Percentiles rank a stretch among this genome's conserved stretches.
Evolutionary conservation across 2,888 invertebrate species (phyloP).

Genomic region (Chrysina gloriosa): DNA sequence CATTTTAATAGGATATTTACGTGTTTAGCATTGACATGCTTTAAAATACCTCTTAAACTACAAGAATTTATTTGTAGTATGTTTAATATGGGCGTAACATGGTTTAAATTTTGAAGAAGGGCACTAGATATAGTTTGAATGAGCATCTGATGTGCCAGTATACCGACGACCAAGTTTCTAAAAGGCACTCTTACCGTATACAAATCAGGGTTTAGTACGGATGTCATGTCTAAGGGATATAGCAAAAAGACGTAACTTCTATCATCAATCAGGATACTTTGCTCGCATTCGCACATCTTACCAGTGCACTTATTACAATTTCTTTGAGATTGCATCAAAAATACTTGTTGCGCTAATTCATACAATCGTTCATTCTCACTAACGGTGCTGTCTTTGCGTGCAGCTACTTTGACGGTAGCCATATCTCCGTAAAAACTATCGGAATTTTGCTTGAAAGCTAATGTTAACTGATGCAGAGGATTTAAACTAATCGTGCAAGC

Average conservation of each 20-base stretch:
- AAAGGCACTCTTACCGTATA: conserved; percentile 89
- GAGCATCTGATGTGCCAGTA: conserved; percentile 92
- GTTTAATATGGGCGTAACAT: conserved; percentile 63
- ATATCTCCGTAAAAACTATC: conserved; percentile 95
- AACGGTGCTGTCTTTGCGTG: conserved; percentile 85
- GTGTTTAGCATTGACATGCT: conserved; percentile 70
- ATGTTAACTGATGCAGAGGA: conserved; percentile 87
- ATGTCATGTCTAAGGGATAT: conserved; percentile 80
- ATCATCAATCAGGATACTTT: conserved; percentile 76
- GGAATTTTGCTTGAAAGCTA: conserved; percentile 91
- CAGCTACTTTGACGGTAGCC: conserved; percentile 93
- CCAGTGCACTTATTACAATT: conserved; percentile 60
- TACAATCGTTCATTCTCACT: conserved; percentile 87
- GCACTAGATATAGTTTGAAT: conserved; percentile 91
- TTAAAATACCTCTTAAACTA: conserved; percentile 61
- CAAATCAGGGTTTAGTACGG: conserved; percentile 79
- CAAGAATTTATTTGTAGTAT: conserved; percentile 63
- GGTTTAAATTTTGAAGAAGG: conserved; percentile 74
- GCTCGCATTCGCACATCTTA: conserved; percentile 63
- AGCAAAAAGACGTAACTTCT: conserved; percentile 90
- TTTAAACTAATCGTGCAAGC: conserved; percentile 89
- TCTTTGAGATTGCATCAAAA: conserved; percentile 68
- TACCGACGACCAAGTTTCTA: conserved; percentile 86
- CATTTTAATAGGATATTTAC: conserved; percentile 80
- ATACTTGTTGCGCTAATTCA: conserved; percentile 91